phyloP scores from a whole-genome alignment of 37 sponge, comb jelly and placozoan species.

The Dysidea cf. avara region DNA sequence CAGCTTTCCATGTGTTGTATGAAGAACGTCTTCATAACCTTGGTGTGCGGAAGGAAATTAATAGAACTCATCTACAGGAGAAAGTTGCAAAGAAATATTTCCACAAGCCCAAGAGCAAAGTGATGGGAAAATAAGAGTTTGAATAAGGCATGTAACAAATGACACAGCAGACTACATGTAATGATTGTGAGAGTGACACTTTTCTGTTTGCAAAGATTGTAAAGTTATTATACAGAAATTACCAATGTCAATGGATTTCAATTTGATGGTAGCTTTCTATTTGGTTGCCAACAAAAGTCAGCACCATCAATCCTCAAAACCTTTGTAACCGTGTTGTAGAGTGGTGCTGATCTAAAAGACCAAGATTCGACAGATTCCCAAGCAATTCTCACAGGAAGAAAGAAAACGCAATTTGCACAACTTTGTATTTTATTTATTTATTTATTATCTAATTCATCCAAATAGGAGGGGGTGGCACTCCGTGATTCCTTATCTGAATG shows the following conservation, averaged over 20 bases:
- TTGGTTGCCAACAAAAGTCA: conserved; percentile 18
- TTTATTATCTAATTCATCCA: too few species aligned
- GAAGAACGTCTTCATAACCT: conserved; percentile 9
- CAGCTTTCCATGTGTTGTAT: conserved; percentile 2
- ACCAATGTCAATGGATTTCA: neutral
- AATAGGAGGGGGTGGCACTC: too few species aligned
- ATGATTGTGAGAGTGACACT: conserved; percentile 10
- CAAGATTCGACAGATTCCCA: conserved; percentile 23
- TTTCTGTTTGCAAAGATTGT: neutral
- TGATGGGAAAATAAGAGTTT: conserved; percentile 20
- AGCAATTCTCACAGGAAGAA: conserved; percentile 26
- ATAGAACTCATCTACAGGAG: conserved; percentile 2
- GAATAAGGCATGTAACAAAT: conserved; percentile 28
- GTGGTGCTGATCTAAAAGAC: conserved; percentile 2
- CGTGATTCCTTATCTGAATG: too few species aligned
- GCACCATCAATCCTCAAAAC: conserved; percentile 9
- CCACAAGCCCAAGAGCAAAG: conserved; percentile 21
- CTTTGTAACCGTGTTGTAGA: conserved; percentile 1
- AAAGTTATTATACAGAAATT: neutral
- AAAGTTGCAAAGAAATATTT: neutral
- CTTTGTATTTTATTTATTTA: too few species aligned
- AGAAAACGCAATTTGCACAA: too few species aligned
- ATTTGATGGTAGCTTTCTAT: conserved; percentile 6
- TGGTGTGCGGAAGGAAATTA: neutral
- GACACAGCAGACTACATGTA: neutral